Percentiles rank a stretch among this genome's conserved stretches.
These are phyloP conservation scores for Globodera ellingtonae DNA, from an alignment of 1,140 invertebrate genomes.

Conservation along the genomic window DNA sequence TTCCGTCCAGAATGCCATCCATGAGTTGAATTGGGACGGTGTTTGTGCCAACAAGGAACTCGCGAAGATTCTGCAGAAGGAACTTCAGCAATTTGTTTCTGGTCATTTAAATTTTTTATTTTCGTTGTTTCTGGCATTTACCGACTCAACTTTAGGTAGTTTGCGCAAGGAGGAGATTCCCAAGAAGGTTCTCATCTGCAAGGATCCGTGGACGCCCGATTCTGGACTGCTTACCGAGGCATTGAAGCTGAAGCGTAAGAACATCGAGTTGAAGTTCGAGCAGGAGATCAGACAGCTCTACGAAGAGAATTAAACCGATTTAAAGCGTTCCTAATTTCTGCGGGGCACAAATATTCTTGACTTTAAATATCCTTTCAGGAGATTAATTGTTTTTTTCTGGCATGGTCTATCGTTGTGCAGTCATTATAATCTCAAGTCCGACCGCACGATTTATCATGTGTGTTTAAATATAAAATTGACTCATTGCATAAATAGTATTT, in stretches of 20 bases:
- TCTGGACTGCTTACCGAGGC: conserved; percentile 93
- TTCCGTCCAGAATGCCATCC: conserved; percentile 51
- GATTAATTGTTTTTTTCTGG: too few relatives aligned
- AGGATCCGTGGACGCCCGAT: conserved; percentile 91
- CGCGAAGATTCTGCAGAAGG: conserved; percentile 52
- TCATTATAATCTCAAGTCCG: too few relatives aligned
- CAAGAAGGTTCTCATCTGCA: conserved; percentile 81
- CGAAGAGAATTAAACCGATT: conserved; percentile 54
- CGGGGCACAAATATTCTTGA: too few relatives aligned
- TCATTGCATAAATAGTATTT: too few relatives aligned
- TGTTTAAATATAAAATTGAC: too few relatives aligned
- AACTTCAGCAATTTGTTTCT: conserved; percentile 52
- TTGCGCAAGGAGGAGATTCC: conserved; percentile 86
- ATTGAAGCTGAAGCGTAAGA: conserved; percentile 92
- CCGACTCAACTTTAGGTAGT: conserved; percentile 50
- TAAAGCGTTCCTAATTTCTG: background rate
- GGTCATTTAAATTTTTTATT: conserved; percentile 52
- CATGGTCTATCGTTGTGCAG: too few relatives aligned
- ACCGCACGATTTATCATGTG: too few relatives aligned
- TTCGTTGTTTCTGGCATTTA: conserved; percentile 1
- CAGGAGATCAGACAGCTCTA: conserved; percentile 89
- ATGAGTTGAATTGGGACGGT: conserved; percentile 43
- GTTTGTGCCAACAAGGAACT: conserved; percentile 58
- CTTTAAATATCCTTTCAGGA: too few relatives aligned
- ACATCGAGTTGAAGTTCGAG: conserved; percentile 88